Conservation (phyloP, 2,888 invertebrate genomes). For the Papilio demoleus region DNA sequence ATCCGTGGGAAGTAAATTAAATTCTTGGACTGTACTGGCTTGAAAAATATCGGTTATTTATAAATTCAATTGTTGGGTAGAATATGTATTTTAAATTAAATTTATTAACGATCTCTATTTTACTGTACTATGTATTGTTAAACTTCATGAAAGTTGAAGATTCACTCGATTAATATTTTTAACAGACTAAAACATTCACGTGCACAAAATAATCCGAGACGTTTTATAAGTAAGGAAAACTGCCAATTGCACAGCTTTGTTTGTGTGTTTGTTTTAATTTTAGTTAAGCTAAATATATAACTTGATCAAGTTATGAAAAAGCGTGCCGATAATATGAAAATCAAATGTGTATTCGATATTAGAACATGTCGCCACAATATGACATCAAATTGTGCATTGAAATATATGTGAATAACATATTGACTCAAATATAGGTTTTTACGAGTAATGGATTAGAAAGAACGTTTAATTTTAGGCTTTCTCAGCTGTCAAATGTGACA, state of each 20-base stretch:
- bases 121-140: conserved; percentile 9
- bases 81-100: conserved; percentile 31
- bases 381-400: background rate
- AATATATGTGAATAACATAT: background rate
- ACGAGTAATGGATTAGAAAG: background rate
- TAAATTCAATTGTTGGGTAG: conserved; percentile 34
- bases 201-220: background rate
- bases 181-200: background rate
- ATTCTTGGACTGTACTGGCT: conserved; percentile 6
- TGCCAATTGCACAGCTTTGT: conserved; percentile 1
- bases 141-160: too few species aligned
- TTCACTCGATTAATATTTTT: too few species aligned
- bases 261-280: background rate
- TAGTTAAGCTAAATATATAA: background rate
- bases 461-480: background rate
- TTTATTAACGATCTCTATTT: conserved; percentile 29
- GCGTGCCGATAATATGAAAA: background rate
- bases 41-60: conserved; percentile 28
- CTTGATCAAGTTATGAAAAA: background rate
- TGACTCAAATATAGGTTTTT: background rate
- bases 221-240: background rate
- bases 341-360: background rate
- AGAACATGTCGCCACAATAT: background rate
- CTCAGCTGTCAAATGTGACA: background rate
- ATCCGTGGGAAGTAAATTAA: background rate